phyloP scores from a whole-genome alignment of 2,113 vertebrate species.

The Sporophila hypoxantha region DNA sequence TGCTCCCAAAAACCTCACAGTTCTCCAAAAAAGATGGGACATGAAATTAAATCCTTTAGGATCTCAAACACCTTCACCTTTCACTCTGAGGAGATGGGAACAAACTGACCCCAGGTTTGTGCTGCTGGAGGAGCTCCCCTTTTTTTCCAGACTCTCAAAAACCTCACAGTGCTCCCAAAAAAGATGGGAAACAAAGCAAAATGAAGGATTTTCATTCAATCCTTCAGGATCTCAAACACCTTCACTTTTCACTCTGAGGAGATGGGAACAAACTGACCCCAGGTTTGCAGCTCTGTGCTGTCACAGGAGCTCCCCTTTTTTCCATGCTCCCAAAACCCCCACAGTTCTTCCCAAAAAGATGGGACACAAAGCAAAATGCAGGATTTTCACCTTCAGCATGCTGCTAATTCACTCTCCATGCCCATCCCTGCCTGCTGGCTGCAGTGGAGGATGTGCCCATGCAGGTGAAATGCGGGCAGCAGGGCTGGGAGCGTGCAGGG shows the following conservation, averaged over 20 bases:
- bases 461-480: neutral
- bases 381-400: neutral
- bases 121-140: accelerated
- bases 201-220: neutral
- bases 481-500: neutral
- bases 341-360: accelerated
- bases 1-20: neutral
- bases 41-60: neutral
- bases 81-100: neutral
- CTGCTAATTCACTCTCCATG: neutral
- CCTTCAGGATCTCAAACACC: neutral
- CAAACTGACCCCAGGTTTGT: neutral
- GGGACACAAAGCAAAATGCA: accelerated
- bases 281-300: neutral
- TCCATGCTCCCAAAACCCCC: neutral
- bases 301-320: accelerated
- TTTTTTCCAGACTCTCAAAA: neutral
- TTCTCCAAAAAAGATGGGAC: neutral
- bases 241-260: neutral
- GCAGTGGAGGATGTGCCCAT: neutral
- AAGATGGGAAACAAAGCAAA: accelerated
- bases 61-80: neutral
- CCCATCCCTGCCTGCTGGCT: neutral
- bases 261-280: neutral
- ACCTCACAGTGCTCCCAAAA: neutral